Percentiles rank a stretch among this genome's conserved stretches.
phyloP scores from a whole-genome alignment of 2,888 invertebrate genomes.

The Drosophila gaucha region DNA sequence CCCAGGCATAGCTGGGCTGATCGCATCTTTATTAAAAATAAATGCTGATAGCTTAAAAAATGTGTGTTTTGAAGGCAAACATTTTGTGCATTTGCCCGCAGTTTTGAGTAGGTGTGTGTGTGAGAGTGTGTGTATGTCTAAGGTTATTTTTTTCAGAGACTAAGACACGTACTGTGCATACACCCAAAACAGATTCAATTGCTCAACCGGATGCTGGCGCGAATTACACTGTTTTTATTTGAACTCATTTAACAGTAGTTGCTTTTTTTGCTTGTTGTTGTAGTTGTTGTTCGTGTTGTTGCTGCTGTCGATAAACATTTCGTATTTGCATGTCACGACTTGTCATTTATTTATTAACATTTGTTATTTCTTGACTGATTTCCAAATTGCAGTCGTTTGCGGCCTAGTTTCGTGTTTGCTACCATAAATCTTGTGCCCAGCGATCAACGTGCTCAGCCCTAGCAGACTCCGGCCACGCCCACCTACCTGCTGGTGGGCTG shows the following conservation, averaged over 20 bases:
- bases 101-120: slow-evolving; percentile 6
- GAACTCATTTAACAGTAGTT: slow-evolving; percentile 39
- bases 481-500: slow-evolving; percentile 53
- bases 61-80: slow-evolving; percentile 47
- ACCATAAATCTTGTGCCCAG: slow-evolving; percentile 56
- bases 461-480: slow-evolving; percentile 46
- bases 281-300: not conserved
- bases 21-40: slow-evolving; percentile 76
- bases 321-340: slow-evolving; percentile 46
- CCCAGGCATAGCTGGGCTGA: slow-evolving; percentile 38
- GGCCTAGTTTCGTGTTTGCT: slow-evolving; percentile 41
- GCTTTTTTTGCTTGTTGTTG: not conserved
- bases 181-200: slow-evolving; percentile 53
- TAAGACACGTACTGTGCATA: slow-evolving; percentile 34
- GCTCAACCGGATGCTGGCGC: slow-evolving; percentile 51
- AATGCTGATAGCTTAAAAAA: slow-evolving; percentile 68
- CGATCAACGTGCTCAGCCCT: slow-evolving; percentile 29
- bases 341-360: slow-evolving; percentile 28
- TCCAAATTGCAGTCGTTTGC: slow-evolving; percentile 38
- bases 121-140: slow-evolving; percentile 2
- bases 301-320: slow-evolving; percentile 22
- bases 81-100: slow-evolving; percentile 45
- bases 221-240: slow-evolving; percentile 18
- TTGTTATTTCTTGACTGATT: slow-evolving; percentile 54
- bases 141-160: not conserved